Conservation (phyloP, 2,113 vertebrate genomes). For the Bujurquina vittata region DNA sequence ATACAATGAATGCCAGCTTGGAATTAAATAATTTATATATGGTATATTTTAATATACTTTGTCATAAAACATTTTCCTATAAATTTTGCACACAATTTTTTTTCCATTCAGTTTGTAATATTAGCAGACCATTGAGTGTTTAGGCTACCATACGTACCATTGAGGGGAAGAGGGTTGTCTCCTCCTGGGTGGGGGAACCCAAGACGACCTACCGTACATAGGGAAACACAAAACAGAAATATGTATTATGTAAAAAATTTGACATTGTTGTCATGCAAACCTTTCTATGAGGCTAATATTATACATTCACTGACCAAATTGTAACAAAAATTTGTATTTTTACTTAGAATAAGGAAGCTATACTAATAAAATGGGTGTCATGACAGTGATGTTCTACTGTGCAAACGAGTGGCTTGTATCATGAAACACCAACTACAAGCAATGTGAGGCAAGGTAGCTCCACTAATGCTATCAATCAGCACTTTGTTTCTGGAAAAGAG, state of each 20-base stretch:
- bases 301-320: background rate
- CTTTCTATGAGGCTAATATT: background rate
- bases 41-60: background rate
- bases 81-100: no score
- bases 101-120: background rate
- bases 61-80: background rate
- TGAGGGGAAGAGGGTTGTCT: slow-evolving; percentile 88
- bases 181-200: slow-evolving; percentile 87
- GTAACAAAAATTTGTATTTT: background rate
- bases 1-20: background rate
- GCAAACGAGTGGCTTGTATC: background rate
- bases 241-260: background rate
- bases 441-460: background rate
- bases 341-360: background rate
- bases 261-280: background rate
- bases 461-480: background rate
- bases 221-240: slow-evolving; percentile 59
- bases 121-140: background rate
- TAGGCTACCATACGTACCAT: slow-evolving; percentile 81
- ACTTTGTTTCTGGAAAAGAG: background rate
- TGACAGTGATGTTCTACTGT: background rate
- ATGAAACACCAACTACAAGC: background rate
- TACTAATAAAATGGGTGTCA: background rate
- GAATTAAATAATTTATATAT: background rate
- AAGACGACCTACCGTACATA: slow-evolving; percentile 85